These are phyloP conservation scores for Cavia aperea DNA, from an alignment of 2,113 vertebrate species.

Conservation along the genomic window DNA sequence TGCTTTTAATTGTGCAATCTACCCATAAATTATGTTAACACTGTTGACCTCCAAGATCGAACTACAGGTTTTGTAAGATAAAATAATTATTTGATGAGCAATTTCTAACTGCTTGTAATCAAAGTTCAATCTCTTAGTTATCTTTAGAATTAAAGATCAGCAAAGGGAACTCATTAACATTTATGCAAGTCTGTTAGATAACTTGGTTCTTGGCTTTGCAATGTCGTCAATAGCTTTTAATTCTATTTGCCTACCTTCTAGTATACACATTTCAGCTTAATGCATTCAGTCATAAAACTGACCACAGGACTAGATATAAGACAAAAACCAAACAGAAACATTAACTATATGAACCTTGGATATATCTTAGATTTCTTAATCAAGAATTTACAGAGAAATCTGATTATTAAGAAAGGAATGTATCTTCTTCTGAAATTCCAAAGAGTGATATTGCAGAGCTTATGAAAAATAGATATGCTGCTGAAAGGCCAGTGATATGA, in stretches of 20 bases:
- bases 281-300: background rate
- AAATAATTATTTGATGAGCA: conserved; percentile 13
- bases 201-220: background rate
- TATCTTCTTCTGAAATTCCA: background rate
- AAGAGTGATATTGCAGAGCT: background rate
- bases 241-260: background rate
- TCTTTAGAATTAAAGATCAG: conserved; percentile 14
- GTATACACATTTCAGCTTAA: background rate
- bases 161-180: background rate
- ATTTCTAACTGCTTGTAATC: background rate
- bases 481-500: background rate
- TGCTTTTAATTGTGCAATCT: conserved; percentile 35
- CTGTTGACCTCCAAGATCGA: background rate
- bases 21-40: conserved; percentile 1
- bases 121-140: conserved; percentile 12
- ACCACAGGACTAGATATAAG: background rate
- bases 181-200: background rate
- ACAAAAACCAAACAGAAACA: background rate
- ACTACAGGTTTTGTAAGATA: background rate
- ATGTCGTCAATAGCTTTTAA: background rate
- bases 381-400: background rate
- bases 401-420: background rate
- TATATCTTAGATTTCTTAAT: background rate
- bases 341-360: background rate
- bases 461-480: background rate